Percentiles rank a stretch among this genome's conserved stretches.
Evolutionary conservation across 2,797 vertebrate species (phyloP).

Genomic region (Microchirus variegatus): DNA sequence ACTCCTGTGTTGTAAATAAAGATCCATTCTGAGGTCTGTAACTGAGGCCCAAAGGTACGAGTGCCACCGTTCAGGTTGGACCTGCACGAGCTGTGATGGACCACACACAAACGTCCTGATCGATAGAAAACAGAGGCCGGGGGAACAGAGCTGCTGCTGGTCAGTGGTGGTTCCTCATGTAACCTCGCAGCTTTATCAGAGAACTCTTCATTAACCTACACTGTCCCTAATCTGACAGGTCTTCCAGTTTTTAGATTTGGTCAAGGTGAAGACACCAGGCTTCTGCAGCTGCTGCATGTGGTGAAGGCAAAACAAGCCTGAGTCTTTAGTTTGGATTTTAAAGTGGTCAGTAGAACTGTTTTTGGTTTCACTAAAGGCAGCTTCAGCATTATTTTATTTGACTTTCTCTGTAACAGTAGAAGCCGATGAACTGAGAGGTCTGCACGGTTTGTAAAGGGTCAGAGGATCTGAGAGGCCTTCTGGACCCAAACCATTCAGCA

Average conservation of each 20-base stretch:
- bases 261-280: slow-evolving; percentile 9
- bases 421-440: neutral
- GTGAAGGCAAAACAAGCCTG: neutral
- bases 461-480: neutral
- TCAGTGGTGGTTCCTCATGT: neutral
- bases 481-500: too few species aligned
- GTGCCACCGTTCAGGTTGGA: slow-evolving; percentile 58
- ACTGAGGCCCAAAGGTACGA: slow-evolving; percentile 73
- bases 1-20: slow-evolving; percentile 87
- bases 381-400: neutral
- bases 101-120: slow-evolving; percentile 50
- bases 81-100: slow-evolving; percentile 44
- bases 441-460: neutral
- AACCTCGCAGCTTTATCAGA: neutral
- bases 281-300: neutral
- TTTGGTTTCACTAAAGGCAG: too few species aligned
- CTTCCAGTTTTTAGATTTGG: neutral
- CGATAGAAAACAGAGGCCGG: slow-evolving; percentile 24
- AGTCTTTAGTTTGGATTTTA: neutral
- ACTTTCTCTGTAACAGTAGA: neutral
- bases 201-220: neutral
- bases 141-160: slow-evolving; percentile 13
- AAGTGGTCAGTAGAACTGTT: neutral
- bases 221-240: neutral
- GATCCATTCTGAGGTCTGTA: slow-evolving; percentile 82